These are phyloP conservation scores for Lophius piscatorius DNA, from an alignment of 2,113 vertebrate species.

Conservation along the genomic window DNA sequence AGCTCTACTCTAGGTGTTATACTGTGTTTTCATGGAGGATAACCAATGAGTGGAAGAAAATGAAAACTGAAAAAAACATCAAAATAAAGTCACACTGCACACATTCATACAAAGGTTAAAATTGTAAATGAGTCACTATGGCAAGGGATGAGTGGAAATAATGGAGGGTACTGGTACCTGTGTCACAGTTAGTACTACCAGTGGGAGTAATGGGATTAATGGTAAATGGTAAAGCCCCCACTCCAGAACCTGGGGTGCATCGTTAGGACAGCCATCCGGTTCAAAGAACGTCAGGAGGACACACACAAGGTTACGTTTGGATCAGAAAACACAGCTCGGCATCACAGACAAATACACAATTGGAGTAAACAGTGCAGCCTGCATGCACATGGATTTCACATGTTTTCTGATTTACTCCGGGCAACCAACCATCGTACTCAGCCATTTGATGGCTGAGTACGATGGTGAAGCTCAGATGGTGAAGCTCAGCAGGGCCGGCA, in stretches of 20 bases:
- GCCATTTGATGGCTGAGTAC: slow-evolving; percentile 47
- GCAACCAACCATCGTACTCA: slow-evolving; percentile 54
- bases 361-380: slow-evolving; percentile 37
- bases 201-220: slow-evolving; percentile 92
- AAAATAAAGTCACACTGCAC: slow-evolving; percentile 18
- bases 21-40: slow-evolving; percentile 1
- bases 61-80: slow-evolving; percentile 18
- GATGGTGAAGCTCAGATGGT: slow-evolving; percentile 51
- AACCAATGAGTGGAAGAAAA: slow-evolving; percentile 5
- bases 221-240: slow-evolving; percentile 94
- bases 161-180: slow-evolving; percentile 87
- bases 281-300: slow-evolving; percentile 76
- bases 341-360: slow-evolving; percentile 52
- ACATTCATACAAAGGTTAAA: slow-evolving; percentile 30
- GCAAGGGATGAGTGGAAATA: slow-evolving; percentile 37
- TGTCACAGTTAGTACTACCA: slow-evolving; percentile 97
- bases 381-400: slow-evolving; percentile 67
- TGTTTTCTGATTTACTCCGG: slow-evolving; percentile 23
- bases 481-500: slow-evolving; percentile 48
- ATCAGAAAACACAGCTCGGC: slow-evolving; percentile 52
- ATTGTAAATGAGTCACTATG: slow-evolving; percentile 30
- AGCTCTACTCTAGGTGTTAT: slow-evolving; percentile 8
- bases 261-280: slow-evolving; percentile 80
- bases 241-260: slow-evolving; percentile 93
- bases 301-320: slow-evolving; percentile 77